Evolutionary conservation across 2,797 vertebrate species (phyloP).

Genomic region (Acipenser ruthenus): DNA sequence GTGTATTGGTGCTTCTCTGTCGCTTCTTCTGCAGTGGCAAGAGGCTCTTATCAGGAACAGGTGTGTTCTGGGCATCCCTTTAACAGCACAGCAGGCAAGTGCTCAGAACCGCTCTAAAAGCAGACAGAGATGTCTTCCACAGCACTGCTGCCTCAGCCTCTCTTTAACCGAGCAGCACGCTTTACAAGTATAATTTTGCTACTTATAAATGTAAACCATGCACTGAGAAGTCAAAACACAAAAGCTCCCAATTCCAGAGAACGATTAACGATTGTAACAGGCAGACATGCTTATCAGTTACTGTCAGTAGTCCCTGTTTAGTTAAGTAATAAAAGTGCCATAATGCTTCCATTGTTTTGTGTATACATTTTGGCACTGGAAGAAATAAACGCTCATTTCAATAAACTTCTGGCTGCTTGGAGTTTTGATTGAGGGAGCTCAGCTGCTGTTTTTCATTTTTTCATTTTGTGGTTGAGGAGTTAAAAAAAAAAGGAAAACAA

Average conservation of each 20-base stretch:
- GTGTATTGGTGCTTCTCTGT: neutral
- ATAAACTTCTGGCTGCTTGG: conserved; percentile 91
- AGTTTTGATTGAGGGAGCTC: conserved; percentile 86
- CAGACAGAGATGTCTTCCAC: neutral
- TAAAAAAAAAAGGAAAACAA: conserved; percentile 30
- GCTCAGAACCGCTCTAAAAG: neutral
- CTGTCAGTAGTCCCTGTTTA: conserved; percentile 97
- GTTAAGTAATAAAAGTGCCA: conserved; percentile 79
- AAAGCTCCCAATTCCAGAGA: conserved; percentile 70
- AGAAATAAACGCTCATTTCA: conserved; percentile 91
- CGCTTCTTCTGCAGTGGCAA: neutral
- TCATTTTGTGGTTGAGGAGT: too few relatives aligned
- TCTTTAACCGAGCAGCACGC: neutral
- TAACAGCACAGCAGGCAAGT: neutral
- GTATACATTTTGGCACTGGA: conserved; percentile 92
- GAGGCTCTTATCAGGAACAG: neutral
- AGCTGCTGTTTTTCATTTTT: conserved; percentile 40
- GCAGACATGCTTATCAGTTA: conserved; percentile 98
- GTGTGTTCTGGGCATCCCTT: neutral
- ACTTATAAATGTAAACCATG: conserved; percentile 31
- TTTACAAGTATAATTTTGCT: conserved; percentile 22
- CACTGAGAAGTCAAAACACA: conserved; percentile 28
- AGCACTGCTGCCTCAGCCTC: too few relatives aligned
- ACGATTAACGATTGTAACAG: conserved; percentile 96
- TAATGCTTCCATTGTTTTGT: conserved; percentile 81